These are phyloP conservation scores for Sphyrna mokarran DNA, from an alignment of 2,113 vertebrate genomes.

Conservation along the genomic window DNA sequence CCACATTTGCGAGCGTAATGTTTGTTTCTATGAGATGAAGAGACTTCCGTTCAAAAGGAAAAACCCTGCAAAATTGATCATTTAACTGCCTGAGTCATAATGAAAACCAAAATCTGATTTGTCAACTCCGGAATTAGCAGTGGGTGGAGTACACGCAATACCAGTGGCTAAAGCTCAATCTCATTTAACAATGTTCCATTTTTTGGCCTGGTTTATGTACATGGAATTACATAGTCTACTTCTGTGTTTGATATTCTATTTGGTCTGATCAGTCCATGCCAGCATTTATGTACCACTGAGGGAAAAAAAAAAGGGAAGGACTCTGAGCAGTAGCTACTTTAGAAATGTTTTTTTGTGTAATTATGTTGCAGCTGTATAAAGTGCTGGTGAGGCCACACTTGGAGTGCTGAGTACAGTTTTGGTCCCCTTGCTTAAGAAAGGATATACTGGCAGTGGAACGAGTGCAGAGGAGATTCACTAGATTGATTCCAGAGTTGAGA, in stretches of 20 bases:
- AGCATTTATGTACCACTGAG: background rate
- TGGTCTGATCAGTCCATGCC: background rate
- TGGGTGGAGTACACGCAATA: background rate
- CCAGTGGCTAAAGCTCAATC: background rate
- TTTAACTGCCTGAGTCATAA: constrained; percentile 9
- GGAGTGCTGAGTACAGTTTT: no score
- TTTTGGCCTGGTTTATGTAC: background rate
- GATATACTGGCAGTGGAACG: no score
- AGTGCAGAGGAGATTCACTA: no score
- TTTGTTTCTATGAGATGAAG: background rate
- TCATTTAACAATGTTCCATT: background rate
- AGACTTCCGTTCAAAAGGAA: constrained; percentile 4
- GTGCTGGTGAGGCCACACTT: no score
- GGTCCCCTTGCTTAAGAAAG: no score
- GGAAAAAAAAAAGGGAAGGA: background rate
- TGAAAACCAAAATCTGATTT: constrained; percentile 3
- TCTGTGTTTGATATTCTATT: background rate
- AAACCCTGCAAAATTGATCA: constrained; percentile 14
- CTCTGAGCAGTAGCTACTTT: background rate
- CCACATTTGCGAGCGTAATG: background rate
- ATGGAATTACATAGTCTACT: background rate
- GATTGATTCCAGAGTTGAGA: no score
- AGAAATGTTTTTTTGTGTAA: background rate
- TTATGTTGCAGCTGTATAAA: background rate
- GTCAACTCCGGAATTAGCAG: constrained; percentile 14